Conservation (phyloP, 1,140 invertebrate species). For the Antheraea pernyi region DNA sequence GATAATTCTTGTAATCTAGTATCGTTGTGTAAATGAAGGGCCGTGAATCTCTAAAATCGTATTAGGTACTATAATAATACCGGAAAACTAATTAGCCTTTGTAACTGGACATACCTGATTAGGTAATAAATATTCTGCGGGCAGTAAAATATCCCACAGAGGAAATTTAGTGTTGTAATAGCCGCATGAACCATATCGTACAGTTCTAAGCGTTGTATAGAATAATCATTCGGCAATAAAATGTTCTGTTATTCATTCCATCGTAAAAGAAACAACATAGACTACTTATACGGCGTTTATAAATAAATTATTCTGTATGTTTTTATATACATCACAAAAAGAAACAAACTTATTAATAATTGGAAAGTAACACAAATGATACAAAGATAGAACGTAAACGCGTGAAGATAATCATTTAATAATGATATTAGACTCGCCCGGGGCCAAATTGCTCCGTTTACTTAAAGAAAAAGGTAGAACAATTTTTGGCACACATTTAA, state of each 20-base stretch:
- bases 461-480: slow-evolving; percentile 36
- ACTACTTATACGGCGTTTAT: neutral
- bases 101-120: neutral
- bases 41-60: no score
- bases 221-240: neutral
- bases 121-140: neutral
- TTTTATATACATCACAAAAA: neutral
- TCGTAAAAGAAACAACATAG: neutral
- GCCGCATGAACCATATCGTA: neutral
- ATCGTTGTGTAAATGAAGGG: no score
- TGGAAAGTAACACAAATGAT: slow-evolving; percentile 46
- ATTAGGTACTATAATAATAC: no score
- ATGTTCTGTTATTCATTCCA: neutral
- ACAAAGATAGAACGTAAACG: slow-evolving; percentile 51
- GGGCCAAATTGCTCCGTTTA: slow-evolving; percentile 55
- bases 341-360: slow-evolving; percentile 10
- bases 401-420: slow-evolving; percentile 64
- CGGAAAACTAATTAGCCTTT: no score
- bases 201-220: neutral
- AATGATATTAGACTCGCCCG: slow-evolving; percentile 49
- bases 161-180: neutral
- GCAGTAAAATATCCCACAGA: neutral
- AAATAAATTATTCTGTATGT: slow-evolving; percentile 2
- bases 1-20: no score
- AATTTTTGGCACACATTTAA: slow-evolving; percentile 57